phyloP scores from a whole-genome alignment of 2,113 vertebrate genomes.

The Equus quagga region DNA sequence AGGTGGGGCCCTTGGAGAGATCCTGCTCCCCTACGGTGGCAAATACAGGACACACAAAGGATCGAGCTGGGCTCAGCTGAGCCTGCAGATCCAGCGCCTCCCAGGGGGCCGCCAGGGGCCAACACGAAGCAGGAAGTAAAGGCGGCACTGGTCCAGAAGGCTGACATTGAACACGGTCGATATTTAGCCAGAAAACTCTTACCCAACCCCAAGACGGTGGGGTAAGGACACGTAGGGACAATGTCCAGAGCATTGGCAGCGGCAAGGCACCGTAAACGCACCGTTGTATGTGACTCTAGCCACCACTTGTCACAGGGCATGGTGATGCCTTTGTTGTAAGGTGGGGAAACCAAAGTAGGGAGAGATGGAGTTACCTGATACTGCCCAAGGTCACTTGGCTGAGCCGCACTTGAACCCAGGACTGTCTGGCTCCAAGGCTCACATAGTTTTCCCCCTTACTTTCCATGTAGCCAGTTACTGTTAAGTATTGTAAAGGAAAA shows the following conservation, averaged over 20 bases:
- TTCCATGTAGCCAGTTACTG: neutral
- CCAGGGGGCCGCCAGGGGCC: neutral
- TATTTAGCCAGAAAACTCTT: neutral
- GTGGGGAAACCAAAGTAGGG: neutral
- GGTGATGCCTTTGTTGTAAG: neutral
- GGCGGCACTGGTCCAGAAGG: neutral
- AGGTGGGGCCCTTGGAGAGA: conserved; percentile 21
- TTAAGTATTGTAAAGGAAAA: accelerated
- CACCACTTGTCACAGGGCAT: accelerated
- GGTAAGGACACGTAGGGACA: neutral
- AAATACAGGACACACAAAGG: neutral
- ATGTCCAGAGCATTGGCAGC: accelerated
- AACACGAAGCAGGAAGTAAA: neutral
- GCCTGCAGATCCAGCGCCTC: neutral
- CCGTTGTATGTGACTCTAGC: accelerated
- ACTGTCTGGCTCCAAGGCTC: neutral
- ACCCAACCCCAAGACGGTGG: neutral
- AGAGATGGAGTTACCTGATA: too few species aligned
- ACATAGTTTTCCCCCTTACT: neutral
- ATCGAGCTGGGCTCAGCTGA: accelerated
- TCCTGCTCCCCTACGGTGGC: accelerated
- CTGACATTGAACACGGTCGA: accelerated
- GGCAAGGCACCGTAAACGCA: neutral
- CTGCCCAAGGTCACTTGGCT: neutral
- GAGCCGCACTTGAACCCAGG: neutral